phyloP scores from a whole-genome alignment of 2,113 vertebrate species.

The Vanacampus margaritifer region DNA sequence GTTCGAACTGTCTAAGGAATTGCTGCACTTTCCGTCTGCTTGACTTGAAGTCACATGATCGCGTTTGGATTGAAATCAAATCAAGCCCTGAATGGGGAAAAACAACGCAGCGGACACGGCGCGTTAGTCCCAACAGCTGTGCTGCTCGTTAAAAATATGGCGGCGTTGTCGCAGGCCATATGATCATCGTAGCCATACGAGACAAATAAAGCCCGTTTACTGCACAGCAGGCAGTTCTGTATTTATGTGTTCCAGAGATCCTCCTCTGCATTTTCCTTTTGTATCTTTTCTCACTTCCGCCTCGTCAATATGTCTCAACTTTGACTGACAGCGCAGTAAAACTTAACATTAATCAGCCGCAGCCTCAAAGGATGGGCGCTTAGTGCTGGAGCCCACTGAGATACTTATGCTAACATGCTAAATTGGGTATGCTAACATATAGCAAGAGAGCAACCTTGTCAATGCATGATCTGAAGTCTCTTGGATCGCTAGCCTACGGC shows the following conservation, averaged over 20 bases:
- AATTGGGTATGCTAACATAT: too few species aligned
- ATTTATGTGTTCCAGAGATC: neutral
- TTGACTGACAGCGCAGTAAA: too few species aligned
- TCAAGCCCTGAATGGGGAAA: neutral
- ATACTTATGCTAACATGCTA: too few species aligned
- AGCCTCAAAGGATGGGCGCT: too few species aligned
- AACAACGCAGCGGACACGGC: neutral
- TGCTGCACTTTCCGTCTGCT: neutral
- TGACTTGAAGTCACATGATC: neutral
- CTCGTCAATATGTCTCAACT: too few species aligned
- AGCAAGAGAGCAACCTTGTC: too few species aligned
- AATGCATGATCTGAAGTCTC: too few species aligned
- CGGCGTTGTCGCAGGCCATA: neutral
- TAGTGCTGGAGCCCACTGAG: too few species aligned
- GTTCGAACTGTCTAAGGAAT: too few species aligned
- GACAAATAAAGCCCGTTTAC: neutral
- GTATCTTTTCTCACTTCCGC: too few species aligned
- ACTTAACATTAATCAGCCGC: too few species aligned
- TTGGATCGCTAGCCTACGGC: too few species aligned
- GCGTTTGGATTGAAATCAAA: neutral
- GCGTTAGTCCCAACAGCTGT: neutral
- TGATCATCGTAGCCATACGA: neutral
- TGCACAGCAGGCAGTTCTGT: constrained; percentile 1
- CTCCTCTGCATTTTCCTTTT: neutral
- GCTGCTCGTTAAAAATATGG: neutral